phyloP scores from a whole-genome alignment of 2,797 vertebrate genomes.

The Chelon auratus region DNA sequence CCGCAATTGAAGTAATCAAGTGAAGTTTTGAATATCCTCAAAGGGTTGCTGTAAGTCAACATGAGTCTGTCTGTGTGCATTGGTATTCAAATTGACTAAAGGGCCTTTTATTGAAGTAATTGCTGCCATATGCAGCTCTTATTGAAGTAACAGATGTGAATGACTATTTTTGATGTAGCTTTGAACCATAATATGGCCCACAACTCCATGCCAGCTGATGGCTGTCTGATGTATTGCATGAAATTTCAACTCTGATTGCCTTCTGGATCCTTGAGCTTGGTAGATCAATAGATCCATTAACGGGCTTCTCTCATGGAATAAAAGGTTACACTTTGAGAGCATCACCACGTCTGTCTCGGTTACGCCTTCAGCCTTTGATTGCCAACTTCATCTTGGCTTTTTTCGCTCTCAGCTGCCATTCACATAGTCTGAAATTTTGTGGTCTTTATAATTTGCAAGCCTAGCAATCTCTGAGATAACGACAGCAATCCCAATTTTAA shows the following conservation, averaged over 20 bases:
- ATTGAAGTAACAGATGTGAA: constrained; percentile 88
- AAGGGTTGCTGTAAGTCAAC: constrained; percentile 84
- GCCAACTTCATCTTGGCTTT: constrained; percentile 87
- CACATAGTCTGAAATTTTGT: constrained; percentile 82
- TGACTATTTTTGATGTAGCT: constrained; percentile 88
- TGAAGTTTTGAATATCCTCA: constrained; percentile 80
- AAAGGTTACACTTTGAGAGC: constrained; percentile 86
- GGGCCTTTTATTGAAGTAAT: constrained; percentile 84
- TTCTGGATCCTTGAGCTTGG: constrained; percentile 86
- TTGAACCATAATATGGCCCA: constrained; percentile 84
- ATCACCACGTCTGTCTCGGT: constrained; percentile 85
- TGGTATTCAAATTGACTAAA: constrained; percentile 84
- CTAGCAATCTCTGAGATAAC: constrained; percentile 85
- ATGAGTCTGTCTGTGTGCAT: constrained; percentile 81
- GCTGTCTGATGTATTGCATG: constrained; percentile 83
- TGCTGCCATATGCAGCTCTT: constrained; percentile 85
- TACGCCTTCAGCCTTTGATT: constrained; percentile 88
- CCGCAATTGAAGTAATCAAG: constrained; percentile 77
- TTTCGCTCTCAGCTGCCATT: constrained; percentile 81
- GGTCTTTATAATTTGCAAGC: constrained; percentile 86
- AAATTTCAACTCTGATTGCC: constrained; percentile 87
- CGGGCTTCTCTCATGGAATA: constrained; percentile 85
- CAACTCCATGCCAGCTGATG: constrained; percentile 85
- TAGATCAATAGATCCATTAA: constrained; percentile 89
- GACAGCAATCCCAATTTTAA: constrained; percentile 84